Conservation (phyloP, 2,888 invertebrate genomes). For the Tenthredo scrophulariae region DNA sequence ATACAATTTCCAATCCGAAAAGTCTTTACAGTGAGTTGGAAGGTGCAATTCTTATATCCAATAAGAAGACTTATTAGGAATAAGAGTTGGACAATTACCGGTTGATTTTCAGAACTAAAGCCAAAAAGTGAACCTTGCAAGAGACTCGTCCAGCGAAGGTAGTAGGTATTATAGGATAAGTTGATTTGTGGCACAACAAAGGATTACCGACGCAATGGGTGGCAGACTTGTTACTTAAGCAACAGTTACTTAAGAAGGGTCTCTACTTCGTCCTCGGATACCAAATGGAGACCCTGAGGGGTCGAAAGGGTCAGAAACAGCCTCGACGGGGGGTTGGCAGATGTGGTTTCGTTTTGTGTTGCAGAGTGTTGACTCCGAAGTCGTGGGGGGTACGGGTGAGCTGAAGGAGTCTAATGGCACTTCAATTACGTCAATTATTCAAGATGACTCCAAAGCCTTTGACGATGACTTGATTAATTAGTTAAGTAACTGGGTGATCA, state of each 20-base stretch:
- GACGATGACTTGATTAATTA: background rate
- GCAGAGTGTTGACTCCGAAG: slow-evolving; percentile 26
- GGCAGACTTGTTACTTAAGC: slow-evolving; percentile 60
- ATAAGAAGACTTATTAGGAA: background rate
- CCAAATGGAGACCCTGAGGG: slow-evolving; percentile 35
- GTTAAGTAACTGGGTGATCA: background rate
- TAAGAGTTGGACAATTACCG: background rate
- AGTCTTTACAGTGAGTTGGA: background rate
- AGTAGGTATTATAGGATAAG: background rate
- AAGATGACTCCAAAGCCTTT: background rate
- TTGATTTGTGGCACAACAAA: slow-evolving; percentile 58
- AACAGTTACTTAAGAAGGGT: slow-evolving; percentile 51
- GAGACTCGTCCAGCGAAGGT: background rate
- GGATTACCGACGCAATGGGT: slow-evolving; percentile 58
- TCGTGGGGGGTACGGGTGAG: slow-evolving; percentile 39
- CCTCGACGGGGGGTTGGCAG: slow-evolving; percentile 44
- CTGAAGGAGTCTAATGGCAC: background rate
- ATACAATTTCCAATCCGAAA: background rate
- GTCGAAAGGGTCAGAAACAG: slow-evolving; percentile 51
- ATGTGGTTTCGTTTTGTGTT: slow-evolving; percentile 39
- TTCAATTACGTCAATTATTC: background rate
- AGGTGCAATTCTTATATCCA: no score
- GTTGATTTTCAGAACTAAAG: background rate
- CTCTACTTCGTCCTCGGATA: slow-evolving; percentile 20
- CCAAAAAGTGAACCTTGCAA: background rate